Percentiles rank a stretch among this genome's conserved stretches.
Evolutionary conservation across 1,140 invertebrate genomes (phyloP).

Genomic region (Neodiprion virginianus): DNA sequence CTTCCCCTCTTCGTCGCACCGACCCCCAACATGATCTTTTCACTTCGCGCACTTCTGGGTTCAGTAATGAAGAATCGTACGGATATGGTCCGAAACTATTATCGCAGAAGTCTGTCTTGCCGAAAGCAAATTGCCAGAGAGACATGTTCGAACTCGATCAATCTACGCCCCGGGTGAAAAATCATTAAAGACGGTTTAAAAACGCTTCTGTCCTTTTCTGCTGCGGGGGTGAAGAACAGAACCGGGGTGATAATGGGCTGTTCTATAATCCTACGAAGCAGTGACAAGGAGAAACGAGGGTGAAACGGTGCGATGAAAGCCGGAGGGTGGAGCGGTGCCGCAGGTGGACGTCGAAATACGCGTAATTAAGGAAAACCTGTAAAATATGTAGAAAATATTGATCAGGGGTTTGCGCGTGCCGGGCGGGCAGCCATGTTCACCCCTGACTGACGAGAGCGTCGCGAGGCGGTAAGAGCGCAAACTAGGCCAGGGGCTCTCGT

Average conservation of each 20-base stretch:
- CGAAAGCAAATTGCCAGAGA: too few species aligned
- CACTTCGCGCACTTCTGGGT: not conserved
- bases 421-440: not conserved
- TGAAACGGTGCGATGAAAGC: not conserved
- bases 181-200: too few species aligned
- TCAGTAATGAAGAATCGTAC: too few species aligned
- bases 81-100: too few species aligned
- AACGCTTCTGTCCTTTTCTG: not conserved
- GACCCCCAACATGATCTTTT: not conserved
- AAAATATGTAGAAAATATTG: slow-evolving; percentile 52
- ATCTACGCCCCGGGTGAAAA: too few species aligned
- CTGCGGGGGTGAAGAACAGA: not conserved
- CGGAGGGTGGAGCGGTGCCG: slow-evolving; percentile 12
- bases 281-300: too few species aligned
- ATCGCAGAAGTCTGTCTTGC: too few species aligned
- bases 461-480: slow-evolving; percentile 38
- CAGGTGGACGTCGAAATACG: not conserved
- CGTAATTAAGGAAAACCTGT: slow-evolving; percentile 45
- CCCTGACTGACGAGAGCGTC: slow-evolving; percentile 33
- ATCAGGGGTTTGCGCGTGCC: slow-evolving; percentile 31
- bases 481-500: slow-evolving; percentile 26
- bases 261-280: not conserved
- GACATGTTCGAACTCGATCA: too few species aligned
- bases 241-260: not conserved
- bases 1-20: not conserved